Base-by-base conservation (phyloP, 1,140 invertebrate genomes). In the Aethina tumida region DNA sequence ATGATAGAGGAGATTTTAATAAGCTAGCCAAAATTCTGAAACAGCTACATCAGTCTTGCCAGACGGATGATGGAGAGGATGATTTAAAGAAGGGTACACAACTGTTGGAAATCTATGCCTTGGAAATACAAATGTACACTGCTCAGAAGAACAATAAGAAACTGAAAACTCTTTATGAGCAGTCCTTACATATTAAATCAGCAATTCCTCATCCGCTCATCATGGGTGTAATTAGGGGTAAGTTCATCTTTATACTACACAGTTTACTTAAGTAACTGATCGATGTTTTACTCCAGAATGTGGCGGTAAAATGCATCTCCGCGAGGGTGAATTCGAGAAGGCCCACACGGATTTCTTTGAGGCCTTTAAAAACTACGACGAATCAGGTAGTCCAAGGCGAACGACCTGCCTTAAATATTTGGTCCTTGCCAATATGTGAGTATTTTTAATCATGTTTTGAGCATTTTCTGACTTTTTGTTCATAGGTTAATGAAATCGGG, bases 121-220 rank as follows among this genome's bases (percentile, higher is more conserved):
- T 99, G 47, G 96, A 99, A 75, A 99, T 99, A 57, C 96, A 99
- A 73, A 99, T 99, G 96, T 97, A 99, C 60, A 99, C 96, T 1
- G 92, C 91, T 36, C 95, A 98, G 68, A 99, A 99, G 60, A 99
- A 99, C 63, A 99, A 99, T 60, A 99, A 99, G 62, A 98, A 98
- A 64, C 65, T 99, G 5, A 99, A 99, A 69, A 85, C 88, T 3
- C 68, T 99, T 1, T 99, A 99, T 63, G 95, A 99, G 62, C 92
- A 98, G 64, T 97, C 94, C 0, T 71, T 99, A 28, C 92, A 97
- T 62, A 98, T 99, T 47, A 99, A 99, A 66, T 97, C 94, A 31
- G 97, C 96, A 32, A 99, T 99, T 64, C 96, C 97, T 21, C 97
- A 99, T 81, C 97, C 97, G 1, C 68, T 99, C 2, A 99, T 53